Conservation (phyloP, 2,797 vertebrate genomes). For the Leptatherina wallacei region DNA sequence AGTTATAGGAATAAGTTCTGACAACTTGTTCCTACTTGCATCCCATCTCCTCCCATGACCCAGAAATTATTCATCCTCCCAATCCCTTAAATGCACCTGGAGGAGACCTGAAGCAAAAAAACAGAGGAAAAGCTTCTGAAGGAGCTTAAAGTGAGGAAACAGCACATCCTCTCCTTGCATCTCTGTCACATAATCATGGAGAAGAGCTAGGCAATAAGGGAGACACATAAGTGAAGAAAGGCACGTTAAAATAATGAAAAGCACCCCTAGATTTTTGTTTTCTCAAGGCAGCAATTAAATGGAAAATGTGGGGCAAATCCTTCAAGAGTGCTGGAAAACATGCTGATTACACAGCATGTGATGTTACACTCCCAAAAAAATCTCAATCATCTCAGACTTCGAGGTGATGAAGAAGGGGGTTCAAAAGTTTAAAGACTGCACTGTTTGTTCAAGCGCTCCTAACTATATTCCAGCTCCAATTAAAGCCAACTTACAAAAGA, state of each 20-base stretch:
- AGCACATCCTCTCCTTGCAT: neutral
- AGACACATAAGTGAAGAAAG: neutral
- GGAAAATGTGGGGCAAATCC: slow-evolving; percentile 34
- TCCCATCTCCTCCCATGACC: neutral
- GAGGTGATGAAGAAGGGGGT: neutral
- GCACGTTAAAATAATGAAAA: neutral
- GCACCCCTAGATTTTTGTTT: neutral
- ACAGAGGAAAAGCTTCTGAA: neutral
- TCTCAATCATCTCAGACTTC: neutral
- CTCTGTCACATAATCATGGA: neutral
- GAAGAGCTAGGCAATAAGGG: too few relatives aligned
- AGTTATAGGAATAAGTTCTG: neutral
- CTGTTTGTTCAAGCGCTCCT: neutral
- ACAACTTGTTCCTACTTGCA: neutral
- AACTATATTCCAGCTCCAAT: neutral
- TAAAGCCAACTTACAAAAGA: neutral
- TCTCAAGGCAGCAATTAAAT: slow-evolving; percentile 17
- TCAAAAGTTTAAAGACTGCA: slow-evolving; percentile 27
- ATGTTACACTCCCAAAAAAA: slow-evolving; percentile 24
- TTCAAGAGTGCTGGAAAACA: slow-evolving; percentile 17
- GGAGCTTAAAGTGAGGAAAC: neutral
- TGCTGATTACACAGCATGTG: slow-evolving; percentile 28
- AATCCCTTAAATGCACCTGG: neutral
- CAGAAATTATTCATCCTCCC: neutral
- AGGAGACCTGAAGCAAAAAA: neutral